Evolutionary conservation across 2,797 vertebrate genomes (phyloP).

Genomic region (Neosalanx taihuensis): DNA sequence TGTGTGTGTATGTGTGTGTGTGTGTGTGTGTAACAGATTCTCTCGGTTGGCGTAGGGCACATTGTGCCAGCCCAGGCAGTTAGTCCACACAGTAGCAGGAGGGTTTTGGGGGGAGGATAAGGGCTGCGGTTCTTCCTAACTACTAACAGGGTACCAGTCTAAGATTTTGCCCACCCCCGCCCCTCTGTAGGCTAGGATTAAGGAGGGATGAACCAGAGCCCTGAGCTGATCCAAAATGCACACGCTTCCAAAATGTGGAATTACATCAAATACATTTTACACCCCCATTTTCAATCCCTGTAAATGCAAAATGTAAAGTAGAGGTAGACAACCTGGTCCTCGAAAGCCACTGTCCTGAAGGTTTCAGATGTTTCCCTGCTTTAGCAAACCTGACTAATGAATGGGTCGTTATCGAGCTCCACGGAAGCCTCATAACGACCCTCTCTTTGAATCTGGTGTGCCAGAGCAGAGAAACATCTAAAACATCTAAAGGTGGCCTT

Average conservation of each 20-base stretch:
- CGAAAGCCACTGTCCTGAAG: no score
- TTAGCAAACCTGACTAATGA: no score
- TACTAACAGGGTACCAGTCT: conserved; percentile 18
- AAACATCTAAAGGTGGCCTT: no score
- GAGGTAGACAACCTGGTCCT: no score
- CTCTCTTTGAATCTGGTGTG: no score
- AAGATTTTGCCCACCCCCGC: background rate
- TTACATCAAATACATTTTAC: conserved; percentile 13
- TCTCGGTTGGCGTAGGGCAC: conserved; percentile 42
- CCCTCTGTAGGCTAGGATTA: background rate
- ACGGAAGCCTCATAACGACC: no score
- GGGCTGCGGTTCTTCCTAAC: conserved; percentile 19
- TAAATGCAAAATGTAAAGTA: background rate
- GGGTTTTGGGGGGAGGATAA: conserved; percentile 15
- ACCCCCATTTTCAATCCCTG: background rate
- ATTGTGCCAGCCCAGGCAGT: conserved; percentile 44
- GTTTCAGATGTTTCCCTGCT: no score
- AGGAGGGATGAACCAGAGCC: background rate
- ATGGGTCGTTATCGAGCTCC: no score
- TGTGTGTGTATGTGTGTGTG: conserved; percentile 22
- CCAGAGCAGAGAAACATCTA: no score
- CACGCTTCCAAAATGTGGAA: background rate
- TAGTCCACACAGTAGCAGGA: conserved; percentile 39
- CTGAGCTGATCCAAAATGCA: conserved; percentile 12
- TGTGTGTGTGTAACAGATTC: conserved; percentile 37